Evolutionary conservation across 2,113 vertebrate genomes (phyloP).

Genomic region (Poeciliopsis turrubarensis): DNA sequence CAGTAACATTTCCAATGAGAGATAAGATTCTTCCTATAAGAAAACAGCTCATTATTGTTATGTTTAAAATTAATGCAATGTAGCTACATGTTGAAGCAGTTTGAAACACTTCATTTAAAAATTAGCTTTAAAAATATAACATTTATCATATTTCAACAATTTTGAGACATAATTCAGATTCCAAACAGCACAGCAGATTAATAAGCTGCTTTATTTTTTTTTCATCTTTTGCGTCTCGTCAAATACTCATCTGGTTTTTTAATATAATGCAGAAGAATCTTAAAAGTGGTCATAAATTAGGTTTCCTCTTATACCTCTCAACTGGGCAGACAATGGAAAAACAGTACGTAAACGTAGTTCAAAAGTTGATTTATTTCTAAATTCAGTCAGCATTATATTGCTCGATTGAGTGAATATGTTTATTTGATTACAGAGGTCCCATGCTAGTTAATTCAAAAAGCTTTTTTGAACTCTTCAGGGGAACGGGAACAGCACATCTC

Average conservation of each 20-base stretch:
- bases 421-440: conserved; percentile 37
- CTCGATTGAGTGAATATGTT: conserved; percentile 32
- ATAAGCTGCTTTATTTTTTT: too few species aligned
- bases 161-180: too few species aligned
- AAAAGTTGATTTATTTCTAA: conserved; percentile 4
- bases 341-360: background rate
- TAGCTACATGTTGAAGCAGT: too few species aligned
- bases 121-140: too few species aligned
- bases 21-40: too few species aligned
- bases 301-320: background rate
- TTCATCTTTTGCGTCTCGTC: too few species aligned
- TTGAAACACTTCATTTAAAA: too few species aligned
- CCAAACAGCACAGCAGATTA: too few species aligned
- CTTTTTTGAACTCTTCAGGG: conserved; percentile 47
- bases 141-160: too few species aligned
- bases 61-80: too few species aligned
- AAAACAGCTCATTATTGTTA: too few species aligned
- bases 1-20: background rate
- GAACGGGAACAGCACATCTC: conserved; percentile 34
- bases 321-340: background rate
- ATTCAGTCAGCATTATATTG: conserved; percentile 5
- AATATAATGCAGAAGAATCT: background rate
- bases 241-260: background rate
- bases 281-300: too few species aligned
- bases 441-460: conserved; percentile 37